These are phyloP conservation scores for Erpetoichthys calabaricus DNA, from an alignment of 2,797 vertebrate species.

Conservation along the genomic window DNA sequence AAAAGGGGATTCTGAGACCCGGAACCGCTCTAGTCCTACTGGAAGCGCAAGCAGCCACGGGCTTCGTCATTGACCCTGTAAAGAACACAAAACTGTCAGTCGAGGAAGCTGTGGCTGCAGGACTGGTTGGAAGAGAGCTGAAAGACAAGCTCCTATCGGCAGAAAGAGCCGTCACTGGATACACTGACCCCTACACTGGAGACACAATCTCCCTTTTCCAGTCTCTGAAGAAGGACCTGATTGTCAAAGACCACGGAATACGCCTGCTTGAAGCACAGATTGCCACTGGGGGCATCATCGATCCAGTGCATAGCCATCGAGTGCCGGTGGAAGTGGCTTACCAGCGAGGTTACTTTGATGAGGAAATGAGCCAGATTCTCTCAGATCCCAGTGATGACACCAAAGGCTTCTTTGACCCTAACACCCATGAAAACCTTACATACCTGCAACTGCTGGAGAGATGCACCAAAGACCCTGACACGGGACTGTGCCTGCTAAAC, in stretches of 20 bases:
- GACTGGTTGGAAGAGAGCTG: conserved; percentile 41
- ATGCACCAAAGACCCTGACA: no score
- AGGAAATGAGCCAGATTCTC: no score
- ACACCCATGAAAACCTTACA: no score
- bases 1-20: conserved; percentile 32
- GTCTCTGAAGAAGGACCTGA: conserved; percentile 39
- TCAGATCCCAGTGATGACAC: no score
- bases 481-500: no score
- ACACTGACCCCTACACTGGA: conserved; percentile 42
- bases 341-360: no score
- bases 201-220: conserved; percentile 43
- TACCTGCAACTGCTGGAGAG: no score
- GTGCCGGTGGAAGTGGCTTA: no score
- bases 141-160: conserved; percentile 41
- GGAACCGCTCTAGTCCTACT: conserved; percentile 39
- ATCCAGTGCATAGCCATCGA: no score
- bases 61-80: conserved; percentile 45
- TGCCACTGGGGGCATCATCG: no score
- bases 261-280: conserved; percentile 50
- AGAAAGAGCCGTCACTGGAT: conserved; percentile 44
- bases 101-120: conserved; percentile 38
- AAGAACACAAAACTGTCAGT: conserved; percentile 36
- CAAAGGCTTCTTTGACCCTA: no score
- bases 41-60: conserved; percentile 52
- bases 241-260: conserved; percentile 32